Evolutionary conservation across 2,113 vertebrate genomes (phyloP), one percentile per base, ranked within the genome.

Genomic region (Eudyptes chrysolophus): DNA sequence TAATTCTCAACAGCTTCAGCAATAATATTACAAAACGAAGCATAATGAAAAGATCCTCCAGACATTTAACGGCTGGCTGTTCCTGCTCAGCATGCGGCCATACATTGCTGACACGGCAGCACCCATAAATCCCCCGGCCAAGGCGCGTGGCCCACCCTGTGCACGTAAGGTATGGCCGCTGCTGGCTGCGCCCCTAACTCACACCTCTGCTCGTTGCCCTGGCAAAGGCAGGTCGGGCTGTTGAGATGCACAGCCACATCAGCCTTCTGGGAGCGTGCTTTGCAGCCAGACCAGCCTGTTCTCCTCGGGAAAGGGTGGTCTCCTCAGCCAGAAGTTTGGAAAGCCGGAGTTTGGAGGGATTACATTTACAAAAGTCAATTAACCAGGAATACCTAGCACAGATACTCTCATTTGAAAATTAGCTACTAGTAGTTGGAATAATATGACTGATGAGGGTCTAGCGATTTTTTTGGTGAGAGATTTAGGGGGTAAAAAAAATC

Each of bases 221-320:
- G 55, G n/a, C 29, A 30, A 24, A 84, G 36, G 26, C 55, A 42
- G 40, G 34, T 57, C 8, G 5, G 69, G 55, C n/a, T 65, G 5
- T 11, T 0, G 0, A 26, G 58, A 6, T 7, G 26, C 52, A 5
- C 38, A 42, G 44, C 38, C 57, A 18, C 0, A 0, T 18, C 36
- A 32, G 38, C 61, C 46, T 29, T 8, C 46, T 13, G 11, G 13
- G 17, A 55, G 1, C 0, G 3, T 6, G 6, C 38, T 46, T 15
- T n/a, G 11, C 13, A 48, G 48, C 32, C 34, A 6, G 44, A 24
- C 3, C 38, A 72, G 52, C 36, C 29, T 9, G 4, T 21, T 82
- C 49, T 60, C 32, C 36, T 54, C 21, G 2, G 60, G 13, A 62
- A 57, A 78, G 24, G 6, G 20, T 13, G 16, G 4, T 36, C 18